Conservation (phyloP, 2,113 vertebrate genomes). For the Crypturellus undulatus region DNA sequence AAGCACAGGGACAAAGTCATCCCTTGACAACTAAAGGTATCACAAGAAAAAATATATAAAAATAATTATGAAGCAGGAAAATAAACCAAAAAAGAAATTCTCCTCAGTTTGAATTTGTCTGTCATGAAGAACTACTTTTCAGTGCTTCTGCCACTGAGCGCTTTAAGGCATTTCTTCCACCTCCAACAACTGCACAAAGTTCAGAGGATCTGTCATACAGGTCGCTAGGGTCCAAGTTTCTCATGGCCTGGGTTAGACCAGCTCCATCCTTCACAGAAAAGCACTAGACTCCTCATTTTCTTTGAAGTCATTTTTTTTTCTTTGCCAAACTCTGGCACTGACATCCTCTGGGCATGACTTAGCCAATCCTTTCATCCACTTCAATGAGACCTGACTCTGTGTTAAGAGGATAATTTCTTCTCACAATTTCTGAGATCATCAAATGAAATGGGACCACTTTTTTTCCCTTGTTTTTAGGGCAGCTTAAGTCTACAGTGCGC, state of each 20-base stretch:
- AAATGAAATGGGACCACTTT: background rate
- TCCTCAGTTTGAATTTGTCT: background rate
- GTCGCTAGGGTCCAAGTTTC: background rate
- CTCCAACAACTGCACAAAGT: rapidly evolving
- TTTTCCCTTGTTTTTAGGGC: background rate
- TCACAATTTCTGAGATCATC: background rate
- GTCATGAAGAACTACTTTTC: background rate
- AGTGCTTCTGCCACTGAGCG: background rate
- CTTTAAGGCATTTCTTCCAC: background rate
- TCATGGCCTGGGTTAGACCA: background rate
- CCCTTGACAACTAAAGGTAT: background rate
- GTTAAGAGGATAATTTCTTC: background rate
- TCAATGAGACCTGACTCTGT: background rate
- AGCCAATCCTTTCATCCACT: conserved; percentile 5
- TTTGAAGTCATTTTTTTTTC: background rate
- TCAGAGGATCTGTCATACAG: background rate
- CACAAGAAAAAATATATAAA: background rate
- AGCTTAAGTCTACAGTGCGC: background rate
- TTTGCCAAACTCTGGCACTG: background rate
- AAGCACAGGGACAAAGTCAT: background rate
- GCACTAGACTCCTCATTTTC: background rate
- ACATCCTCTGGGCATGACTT: background rate
- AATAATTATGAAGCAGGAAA: background rate
- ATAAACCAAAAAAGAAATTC: background rate
- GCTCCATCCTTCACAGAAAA: background rate